Evolutionary conservation across 2,888 invertebrate genomes (phyloP).

Genomic region (Ornithoptera priamus): DNA sequence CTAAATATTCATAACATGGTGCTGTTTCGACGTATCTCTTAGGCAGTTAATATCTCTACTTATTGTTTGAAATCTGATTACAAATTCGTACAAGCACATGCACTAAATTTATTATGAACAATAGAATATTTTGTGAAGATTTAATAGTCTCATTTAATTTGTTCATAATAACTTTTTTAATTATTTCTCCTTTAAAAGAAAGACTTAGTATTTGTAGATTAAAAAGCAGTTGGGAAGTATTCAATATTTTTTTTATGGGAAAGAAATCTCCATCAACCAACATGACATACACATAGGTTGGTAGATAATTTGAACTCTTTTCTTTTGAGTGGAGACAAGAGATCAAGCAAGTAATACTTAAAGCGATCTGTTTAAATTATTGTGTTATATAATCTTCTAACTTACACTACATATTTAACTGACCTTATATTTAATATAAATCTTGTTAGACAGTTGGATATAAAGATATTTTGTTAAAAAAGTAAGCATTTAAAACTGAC

Average conservation of each 20-base stretch:
- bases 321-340: too few relatives aligned
- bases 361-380: too few relatives aligned
- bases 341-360: too few relatives aligned
- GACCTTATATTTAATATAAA: neutral
- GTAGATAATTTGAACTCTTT: too few relatives aligned
- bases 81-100: neutral
- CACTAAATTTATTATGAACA: neutral
- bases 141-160: neutral
- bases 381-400: neutral
- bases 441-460: neutral
- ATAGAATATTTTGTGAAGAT: neutral
- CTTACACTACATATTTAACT: neutral
- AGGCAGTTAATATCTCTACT: slow-evolving; percentile 24
- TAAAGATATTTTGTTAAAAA: neutral
- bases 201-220: too few relatives aligned
- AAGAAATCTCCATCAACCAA: too few relatives aligned
- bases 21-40: slow-evolving; percentile 25
- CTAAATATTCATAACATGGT: slow-evolving; percentile 28
- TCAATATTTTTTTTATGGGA: too few relatives aligned
- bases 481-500: neutral
- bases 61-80: slow-evolving; percentile 9
- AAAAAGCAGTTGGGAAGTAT: too few relatives aligned
- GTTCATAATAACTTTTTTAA: too few relatives aligned
- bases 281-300: too few relatives aligned
- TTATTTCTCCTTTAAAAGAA: too few relatives aligned